Evolutionary conservation across 2,888 invertebrate genomes (phyloP), one percentile per base, ranked within the genome.

Genomic region (Drosophila pseudotalamancana): DNA sequence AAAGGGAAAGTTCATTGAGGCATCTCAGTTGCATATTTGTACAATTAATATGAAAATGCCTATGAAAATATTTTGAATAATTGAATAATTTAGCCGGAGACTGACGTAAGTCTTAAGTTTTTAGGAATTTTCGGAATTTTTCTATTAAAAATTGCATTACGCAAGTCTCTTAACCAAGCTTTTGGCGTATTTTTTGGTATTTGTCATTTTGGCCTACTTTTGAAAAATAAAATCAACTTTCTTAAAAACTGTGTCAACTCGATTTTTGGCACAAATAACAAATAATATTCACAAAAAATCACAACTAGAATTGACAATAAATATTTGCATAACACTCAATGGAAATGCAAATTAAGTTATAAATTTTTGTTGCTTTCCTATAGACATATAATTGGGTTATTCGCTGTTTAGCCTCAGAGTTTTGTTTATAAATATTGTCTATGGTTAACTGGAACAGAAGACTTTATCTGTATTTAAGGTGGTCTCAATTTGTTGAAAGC

Each of bases 1-100:
- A 85, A 86, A 86, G 86, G 86, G 86, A 86, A 86, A 86, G 86
- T 86, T 83, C 87, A 86, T 79, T 83, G 75, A 79, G 65, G 76
- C 66, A 64, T 57, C 63, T 51, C 57, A 55, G 59, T 79, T 64
- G 73, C 50, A 82, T 73, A 61, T 76, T 79, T 73, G 39, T 62
- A 40, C 79, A 70, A 85, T 82, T 79, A 77, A 72, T 75, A 78
- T 81, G 55, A 65, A 79, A 69, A 75, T 72, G 42, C 51, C 42
- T 62, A 69, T 64, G 63, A 66, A 81, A 82, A 86, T 86, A 66
- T 72, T 75, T 68, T 77, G 70, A 86, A 82, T 82, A 77, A 68
- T 82, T 83, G 77, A 67, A 79, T 83, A 49, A 40, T 45, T 50
- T 64, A 83, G 74, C 53, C 62, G 53, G 65, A 19, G 39, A 16